Conservation (phyloP, 2,888 invertebrate genomes). For the Drosophila flavopinicola region DNA sequence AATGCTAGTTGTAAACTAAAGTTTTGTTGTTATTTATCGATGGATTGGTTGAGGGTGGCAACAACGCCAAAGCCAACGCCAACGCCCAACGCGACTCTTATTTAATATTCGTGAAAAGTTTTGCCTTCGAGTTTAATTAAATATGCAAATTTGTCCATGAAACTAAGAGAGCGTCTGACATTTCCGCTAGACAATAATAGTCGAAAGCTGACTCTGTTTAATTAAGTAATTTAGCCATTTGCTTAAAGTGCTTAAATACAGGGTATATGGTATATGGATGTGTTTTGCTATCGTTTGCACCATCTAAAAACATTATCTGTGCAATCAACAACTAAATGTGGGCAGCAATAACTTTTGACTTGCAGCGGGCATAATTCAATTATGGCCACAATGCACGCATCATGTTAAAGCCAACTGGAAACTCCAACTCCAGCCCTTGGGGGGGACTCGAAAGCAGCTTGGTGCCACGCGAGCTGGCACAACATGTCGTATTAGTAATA, state of each 20-base stretch:
- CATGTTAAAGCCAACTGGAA: constrained; percentile 24
- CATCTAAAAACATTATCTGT: constrained; percentile 51
- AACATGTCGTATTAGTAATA: constrained; percentile 80
- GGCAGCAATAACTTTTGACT: constrained; percentile 21
- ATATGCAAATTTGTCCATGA: constrained; percentile 6
- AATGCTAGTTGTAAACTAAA: constrained; percentile 13
- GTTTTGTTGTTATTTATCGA: constrained; percentile 15
- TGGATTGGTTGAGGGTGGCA: too few relatives aligned
- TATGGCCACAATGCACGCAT: constrained; percentile 65
- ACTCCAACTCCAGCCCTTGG: constrained; percentile 10
- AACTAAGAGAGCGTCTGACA: not conserved
- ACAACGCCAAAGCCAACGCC: too few relatives aligned
- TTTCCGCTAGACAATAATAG: not conserved
- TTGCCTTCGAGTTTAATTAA: constrained; percentile 3
- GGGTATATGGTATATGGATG: not conserved
- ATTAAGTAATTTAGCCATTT: constrained; percentile 10
- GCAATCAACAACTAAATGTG: constrained; percentile 41
- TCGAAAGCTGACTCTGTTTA: not conserved
- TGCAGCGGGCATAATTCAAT: constrained; percentile 68
- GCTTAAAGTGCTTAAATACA: constrained; percentile 7
- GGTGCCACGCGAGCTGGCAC: constrained; percentile 72
- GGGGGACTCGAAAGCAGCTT: constrained; percentile 26
- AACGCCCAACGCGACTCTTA: not conserved
- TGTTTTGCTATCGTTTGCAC: constrained; percentile 41
- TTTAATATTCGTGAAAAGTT: constrained; percentile 2